phyloP scores from a whole-genome alignment of 1,140 invertebrate species.

The Tetragnatha versicolor region DNA sequence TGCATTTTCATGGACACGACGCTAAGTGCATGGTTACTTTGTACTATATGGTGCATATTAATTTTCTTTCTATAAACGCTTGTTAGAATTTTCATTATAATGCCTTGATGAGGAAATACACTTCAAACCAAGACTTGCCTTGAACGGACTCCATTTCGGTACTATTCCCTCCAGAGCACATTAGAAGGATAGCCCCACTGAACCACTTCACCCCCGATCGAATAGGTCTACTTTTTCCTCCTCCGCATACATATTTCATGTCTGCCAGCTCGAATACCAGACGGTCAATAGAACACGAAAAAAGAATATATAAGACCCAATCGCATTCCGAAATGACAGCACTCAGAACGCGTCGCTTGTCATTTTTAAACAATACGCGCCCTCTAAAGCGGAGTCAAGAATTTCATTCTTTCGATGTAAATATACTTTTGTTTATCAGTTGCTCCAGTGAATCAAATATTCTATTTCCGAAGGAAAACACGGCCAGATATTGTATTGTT shows the following conservation, averaged over 20 bases:
- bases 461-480: conserved; percentile 1
- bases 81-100: no score
- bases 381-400: background rate
- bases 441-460: conserved; percentile 11
- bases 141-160: no score
- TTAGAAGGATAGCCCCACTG: background rate
- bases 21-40: no score
- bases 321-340: background rate
- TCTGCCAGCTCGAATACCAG: background rate
- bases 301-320: background rate
- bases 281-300: background rate
- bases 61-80: no score
- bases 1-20: no score
- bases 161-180: no score
- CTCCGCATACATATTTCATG: conserved; percentile 30
- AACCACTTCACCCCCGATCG: background rate
- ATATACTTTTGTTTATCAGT: background rate
- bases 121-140: no score
- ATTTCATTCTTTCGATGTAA: conserved; percentile 32
- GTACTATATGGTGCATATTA: no score
- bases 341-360: background rate
- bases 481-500: background rate
- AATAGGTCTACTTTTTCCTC: background rate
- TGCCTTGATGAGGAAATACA: no score
- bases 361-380: conserved; percentile 18